Evolutionary conservation across 2,888 invertebrate genomes (phyloP), one percentile per base, ranked within the genome.

Genomic region (Plagodis dolabraria): DNA sequence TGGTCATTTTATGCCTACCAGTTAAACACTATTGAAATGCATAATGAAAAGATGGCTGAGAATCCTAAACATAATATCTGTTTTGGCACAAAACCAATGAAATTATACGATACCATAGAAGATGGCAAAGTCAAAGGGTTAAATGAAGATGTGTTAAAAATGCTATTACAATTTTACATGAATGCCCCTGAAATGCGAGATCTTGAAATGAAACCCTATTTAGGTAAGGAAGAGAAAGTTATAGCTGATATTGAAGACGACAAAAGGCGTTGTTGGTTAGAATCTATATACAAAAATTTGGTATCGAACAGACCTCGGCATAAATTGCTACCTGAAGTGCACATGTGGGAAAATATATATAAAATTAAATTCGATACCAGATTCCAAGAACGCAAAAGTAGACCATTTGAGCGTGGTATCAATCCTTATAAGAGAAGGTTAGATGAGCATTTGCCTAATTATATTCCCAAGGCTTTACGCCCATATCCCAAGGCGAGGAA

Each of bases 1-100:
- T 98, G 97, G 95, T 96, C 96, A 0, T 96, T 99, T 68, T 97
- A 96, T 78, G 94, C 95, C 10, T 99, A 99, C 81, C 99, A 99
- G 84, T 86, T 99, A 58, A 99, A 99, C 82, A 99, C 98, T 0
- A 93, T 95, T 40, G 77, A 94, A 10, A 85, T 97, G 70, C 95
- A 96, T 74, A 89, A 94, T 36, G 93, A 95, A 68, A 80, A 94
- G 70, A 86, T 94, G n/a, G 86, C 93, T 40, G 92, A 92, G 9
- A 97, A 97, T 85, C 94, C 94, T 0, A 94, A 95, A 70, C 92
- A 94, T 50, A 99, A 99, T 81, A 79, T 97, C 43, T 97, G 97
- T 76, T 98, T 96, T 94, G 95, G 95, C 8, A 96, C 96, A 0
- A 93, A 94, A 50, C 95, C 96, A 42, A 76, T 95, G 74, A 94